These are phyloP conservation scores for Chaenodraco wilsoni DNA, from an alignment of 2,797 vertebrate species.

Conservation along the genomic window DNA sequence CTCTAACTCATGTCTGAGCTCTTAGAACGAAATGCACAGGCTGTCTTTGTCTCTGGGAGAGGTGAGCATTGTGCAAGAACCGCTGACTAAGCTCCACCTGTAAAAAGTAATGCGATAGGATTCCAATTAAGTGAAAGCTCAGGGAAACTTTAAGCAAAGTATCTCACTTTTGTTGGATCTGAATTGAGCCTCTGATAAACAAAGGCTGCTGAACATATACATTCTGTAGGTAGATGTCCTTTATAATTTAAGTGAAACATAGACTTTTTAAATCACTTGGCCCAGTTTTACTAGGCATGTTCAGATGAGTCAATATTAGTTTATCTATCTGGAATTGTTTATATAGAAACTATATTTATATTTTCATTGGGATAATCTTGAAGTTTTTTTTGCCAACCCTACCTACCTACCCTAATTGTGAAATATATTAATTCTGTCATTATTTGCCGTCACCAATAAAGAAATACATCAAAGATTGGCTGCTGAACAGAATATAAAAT, in stretches of 20 bases:
- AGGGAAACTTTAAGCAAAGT: constrained; percentile 71
- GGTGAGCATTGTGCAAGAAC: constrained; percentile 64
- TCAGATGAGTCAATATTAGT: constrained; percentile 18
- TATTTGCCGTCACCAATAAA: not conserved
- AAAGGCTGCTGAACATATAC: constrained; percentile 57
- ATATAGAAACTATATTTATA: not conserved
- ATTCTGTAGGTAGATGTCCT: constrained; percentile 28
- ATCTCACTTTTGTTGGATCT: constrained; percentile 63
- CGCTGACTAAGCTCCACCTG: constrained; percentile 73
- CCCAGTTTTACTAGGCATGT: not conserved
- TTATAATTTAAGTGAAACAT: constrained; percentile 28
- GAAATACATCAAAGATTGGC: not conserved
- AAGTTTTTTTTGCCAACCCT: not conserved
- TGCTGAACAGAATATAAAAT: not conserved
- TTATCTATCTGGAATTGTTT: constrained; percentile 6
- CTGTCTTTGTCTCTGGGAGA: constrained; percentile 63
- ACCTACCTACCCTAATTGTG: not conserved
- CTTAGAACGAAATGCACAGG: constrained; percentile 38
- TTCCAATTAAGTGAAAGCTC: constrained; percentile 61
- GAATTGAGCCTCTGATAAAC: constrained; percentile 67
- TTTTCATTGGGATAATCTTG: not conserved
- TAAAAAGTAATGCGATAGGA: constrained; percentile 58
- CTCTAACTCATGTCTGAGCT: constrained; percentile 54
- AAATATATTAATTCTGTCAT: not conserved
- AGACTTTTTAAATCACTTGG: constrained; percentile 33